A percentile compares a stretch with the other conserved stretches of the same genome.
phyloP scores from a whole-genome alignment of 2,888 invertebrate genomes.

The Sesia apiformis region DNA sequence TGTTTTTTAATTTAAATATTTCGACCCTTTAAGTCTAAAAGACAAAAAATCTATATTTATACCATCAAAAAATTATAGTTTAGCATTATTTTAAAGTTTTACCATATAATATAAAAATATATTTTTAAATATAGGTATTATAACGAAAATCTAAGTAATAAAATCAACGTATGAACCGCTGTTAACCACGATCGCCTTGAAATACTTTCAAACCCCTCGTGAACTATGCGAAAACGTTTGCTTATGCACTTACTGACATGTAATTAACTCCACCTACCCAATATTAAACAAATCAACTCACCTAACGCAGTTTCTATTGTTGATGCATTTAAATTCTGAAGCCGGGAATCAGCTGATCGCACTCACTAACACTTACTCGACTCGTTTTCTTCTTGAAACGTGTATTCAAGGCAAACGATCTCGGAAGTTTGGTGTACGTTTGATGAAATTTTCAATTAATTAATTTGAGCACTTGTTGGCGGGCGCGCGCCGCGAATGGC shows the following conservation, averaged over 20 bases:
- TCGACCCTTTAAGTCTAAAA: too few species aligned
- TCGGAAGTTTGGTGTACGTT: conserved; percentile 3
- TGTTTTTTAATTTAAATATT: too few species aligned
- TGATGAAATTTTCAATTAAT: neutral
- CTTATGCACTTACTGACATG: conserved; percentile 37
- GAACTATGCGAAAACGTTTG: conserved; percentile 64
- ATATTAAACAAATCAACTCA: conserved; percentile 23
- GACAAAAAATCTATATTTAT: too few species aligned
- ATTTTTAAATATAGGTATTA: too few species aligned
- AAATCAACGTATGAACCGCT: conserved; percentile 28
- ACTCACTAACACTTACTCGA: conserved; percentile 16
- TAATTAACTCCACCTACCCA: conserved; percentile 29
- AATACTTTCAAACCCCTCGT: conserved; percentile 68
- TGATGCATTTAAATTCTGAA: conserved; percentile 3
- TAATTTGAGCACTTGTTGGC: neutral
- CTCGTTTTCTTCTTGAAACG: conserved; percentile 20
- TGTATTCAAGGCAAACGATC: conserved; percentile 21
- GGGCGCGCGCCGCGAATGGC: neutral
- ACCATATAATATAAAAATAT: too few species aligned
- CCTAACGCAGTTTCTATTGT: conserved; percentile 29
- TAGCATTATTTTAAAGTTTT: too few species aligned
- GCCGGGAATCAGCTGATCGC: conserved; percentile 23
- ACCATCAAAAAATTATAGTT: too few species aligned
- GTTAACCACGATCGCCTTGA: conserved; percentile 66
- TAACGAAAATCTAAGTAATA: neutral